Evolutionary conservation across 2,797 vertebrate species (phyloP).

Genomic region (Pseudochirops cupreus): DNA sequence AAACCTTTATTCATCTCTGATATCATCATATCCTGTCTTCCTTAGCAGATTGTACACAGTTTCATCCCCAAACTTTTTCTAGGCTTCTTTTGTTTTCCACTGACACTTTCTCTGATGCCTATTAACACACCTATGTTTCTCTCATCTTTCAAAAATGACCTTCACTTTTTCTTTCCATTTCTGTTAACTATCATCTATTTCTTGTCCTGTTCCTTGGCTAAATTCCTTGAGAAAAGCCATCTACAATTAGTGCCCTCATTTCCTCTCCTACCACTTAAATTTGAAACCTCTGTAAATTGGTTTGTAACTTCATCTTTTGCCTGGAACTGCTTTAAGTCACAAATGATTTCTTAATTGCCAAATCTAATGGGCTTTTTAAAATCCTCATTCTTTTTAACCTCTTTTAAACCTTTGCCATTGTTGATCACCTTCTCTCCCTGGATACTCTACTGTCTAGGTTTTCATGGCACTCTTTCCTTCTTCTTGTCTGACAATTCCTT

Average conservation of each 20-base stretch:
- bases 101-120: background rate
- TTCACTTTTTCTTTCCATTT: background rate
- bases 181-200: background rate
- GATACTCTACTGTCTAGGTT: background rate
- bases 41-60: background rate
- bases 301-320: background rate
- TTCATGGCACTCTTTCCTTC: background rate
- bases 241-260: background rate
- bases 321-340: background rate
- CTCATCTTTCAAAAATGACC: background rate
- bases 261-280: background rate
- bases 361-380: background rate
- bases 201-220: background rate
- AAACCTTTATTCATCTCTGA: background rate
- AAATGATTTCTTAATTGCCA: background rate
- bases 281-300: background rate
- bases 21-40: background rate
- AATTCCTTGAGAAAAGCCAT: background rate
- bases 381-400: background rate
- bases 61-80: background rate
- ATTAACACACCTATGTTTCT: background rate
- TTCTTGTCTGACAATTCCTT: background rate
- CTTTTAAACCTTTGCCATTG: background rate
- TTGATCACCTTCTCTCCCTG: background rate
- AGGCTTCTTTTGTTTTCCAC: background rate